These are phyloP conservation scores for Zoanthus sociatus DNA, from an alignment of 92 coral and sea anemone genomes.

Conservation along the genomic window DNA sequence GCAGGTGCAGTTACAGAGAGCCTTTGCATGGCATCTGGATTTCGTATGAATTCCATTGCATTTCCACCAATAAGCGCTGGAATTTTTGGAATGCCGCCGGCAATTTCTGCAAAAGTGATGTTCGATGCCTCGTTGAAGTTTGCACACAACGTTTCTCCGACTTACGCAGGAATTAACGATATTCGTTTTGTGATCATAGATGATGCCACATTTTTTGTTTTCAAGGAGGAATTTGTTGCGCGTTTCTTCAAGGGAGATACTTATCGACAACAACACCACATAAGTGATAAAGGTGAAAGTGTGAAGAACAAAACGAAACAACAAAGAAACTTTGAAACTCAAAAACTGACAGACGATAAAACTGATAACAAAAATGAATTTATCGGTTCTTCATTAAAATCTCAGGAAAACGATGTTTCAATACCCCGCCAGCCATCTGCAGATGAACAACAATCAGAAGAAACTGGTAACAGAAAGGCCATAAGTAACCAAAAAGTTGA, in stretches of 20 bases:
- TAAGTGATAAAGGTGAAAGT: not conserved
- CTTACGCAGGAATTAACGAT: constrained; percentile 20
- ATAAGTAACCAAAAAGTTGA: not conserved
- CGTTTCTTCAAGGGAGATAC: not conserved
- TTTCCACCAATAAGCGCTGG: constrained; percentile 52
- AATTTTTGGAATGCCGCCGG: constrained; percentile 44
- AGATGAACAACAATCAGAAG: not conserved
- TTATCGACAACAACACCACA: not conserved
- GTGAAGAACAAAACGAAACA: too few species aligned
- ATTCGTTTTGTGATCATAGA: constrained; percentile 43
- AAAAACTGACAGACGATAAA: not conserved
- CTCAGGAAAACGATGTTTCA: not conserved
- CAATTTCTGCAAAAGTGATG: constrained; percentile 44
- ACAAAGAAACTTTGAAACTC: too few species aligned
- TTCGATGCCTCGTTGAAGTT: constrained; percentile 23
- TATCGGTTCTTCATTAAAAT: not conserved
- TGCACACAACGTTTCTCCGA: constrained; percentile 22
- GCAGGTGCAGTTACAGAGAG: constrained; percentile 38
- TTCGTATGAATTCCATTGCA: constrained; percentile 40
- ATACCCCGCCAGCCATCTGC: not conserved
- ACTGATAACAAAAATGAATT: not conserved
- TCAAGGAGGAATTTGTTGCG: constrained; percentile 24
- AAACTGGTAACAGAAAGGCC: too few species aligned
- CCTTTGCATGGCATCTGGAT: constrained; percentile 44
- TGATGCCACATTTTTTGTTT: constrained; percentile 14